A percentile compares a stretch with the other conserved stretches of the same genome.
phyloP scores from a whole-genome alignment of 2,797 vertebrate genomes.

The Tokudaia muenninki region DNA sequence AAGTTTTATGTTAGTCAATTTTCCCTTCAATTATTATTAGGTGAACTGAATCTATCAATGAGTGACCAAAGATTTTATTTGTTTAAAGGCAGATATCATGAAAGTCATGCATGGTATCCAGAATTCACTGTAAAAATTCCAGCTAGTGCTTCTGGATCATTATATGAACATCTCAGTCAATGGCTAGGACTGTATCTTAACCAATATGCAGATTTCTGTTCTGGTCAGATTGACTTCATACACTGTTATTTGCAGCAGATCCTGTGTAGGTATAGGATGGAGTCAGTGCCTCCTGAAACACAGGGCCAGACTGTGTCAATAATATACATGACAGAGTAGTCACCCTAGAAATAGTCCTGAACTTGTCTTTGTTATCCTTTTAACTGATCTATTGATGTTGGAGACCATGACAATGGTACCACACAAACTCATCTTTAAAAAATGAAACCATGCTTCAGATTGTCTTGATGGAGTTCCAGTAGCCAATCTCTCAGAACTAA shows the following conservation, averaged over 20 bases:
- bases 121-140: constrained; percentile 62
- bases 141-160: constrained; percentile 33
- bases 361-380: neutral
- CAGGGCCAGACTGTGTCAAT: neutral
- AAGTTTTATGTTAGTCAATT: too few relatives aligned
- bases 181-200: neutral
- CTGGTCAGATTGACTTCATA: neutral
- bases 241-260: neutral
- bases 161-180: neutral
- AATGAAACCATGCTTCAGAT: neutral
- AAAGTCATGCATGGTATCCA: constrained; percentile 23
- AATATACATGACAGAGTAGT: neutral
- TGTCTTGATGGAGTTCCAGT: too few relatives aligned
- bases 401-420: neutral
- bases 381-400: neutral
- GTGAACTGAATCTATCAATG: constrained; percentile 7
- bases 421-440: neutral
- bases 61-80: constrained; percentile 70
- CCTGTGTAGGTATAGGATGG: neutral
- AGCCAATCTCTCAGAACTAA: neutral
- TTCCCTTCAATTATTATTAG: too few relatives aligned
- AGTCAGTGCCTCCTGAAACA: neutral
- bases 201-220: neutral
- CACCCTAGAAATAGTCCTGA: neutral
- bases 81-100: constrained; percentile 68